Evolutionary conservation across 2,797 vertebrate species (phyloP).

Genomic region (Girardinus metallicus): DNA sequence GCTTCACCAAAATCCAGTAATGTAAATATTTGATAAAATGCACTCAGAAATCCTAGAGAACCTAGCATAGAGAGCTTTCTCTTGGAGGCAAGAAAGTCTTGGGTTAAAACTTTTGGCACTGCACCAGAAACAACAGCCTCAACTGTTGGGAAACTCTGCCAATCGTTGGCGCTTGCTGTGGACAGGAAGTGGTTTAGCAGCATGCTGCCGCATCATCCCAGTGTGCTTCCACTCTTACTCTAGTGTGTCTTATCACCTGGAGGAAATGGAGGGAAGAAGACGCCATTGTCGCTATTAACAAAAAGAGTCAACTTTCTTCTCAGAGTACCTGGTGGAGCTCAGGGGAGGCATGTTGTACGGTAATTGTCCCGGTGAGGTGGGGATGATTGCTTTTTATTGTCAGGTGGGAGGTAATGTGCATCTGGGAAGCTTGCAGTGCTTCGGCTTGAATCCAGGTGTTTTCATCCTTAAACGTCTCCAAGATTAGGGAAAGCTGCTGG

Average conservation of each 20-base stretch:
- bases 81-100: not conserved
- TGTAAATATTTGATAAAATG: not conserved
- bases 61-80: not conserved
- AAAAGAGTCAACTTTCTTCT: conserved; percentile 23
- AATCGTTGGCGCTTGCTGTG: conserved; percentile 13
- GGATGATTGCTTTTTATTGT: conserved; percentile 74
- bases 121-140: not conserved
- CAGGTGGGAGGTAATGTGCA: conserved; percentile 79
- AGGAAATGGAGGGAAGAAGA: conserved; percentile 61
- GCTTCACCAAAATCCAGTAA: not conserved
- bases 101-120: not conserved
- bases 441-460: conserved; percentile 88
- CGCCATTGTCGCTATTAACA: conserved; percentile 14
- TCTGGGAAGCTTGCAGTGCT: conserved; percentile 77
- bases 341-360: conserved; percentile 46
- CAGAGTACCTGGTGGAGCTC: conserved; percentile 29
- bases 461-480: conserved; percentile 82
- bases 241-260: conserved; percentile 59
- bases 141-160: not conserved
- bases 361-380: conserved; percentile 68
- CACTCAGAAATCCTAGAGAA: not conserved
- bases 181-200: conserved; percentile 66
- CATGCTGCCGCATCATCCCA: conserved; percentile 68
- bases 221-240: conserved; percentile 58
- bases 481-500: conserved; percentile 73